These are phyloP conservation scores for Cisticola juncidis DNA, from an alignment of 2,113 vertebrate genomes.

Conservation along the genomic window DNA sequence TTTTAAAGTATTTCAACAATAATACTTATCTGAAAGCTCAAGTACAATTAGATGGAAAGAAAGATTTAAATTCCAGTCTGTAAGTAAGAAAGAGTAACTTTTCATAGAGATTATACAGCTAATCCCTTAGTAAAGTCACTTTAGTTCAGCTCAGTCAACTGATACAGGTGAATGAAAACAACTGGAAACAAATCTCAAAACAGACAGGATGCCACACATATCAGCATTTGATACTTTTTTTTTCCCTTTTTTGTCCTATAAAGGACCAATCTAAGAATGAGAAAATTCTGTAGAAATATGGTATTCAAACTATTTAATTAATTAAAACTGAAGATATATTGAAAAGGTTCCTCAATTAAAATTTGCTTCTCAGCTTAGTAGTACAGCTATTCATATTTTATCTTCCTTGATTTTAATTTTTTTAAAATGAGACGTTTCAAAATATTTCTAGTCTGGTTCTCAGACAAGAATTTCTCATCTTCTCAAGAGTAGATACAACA, in stretches of 20 bases:
- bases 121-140: background rate
- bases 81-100: background rate
- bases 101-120: background rate
- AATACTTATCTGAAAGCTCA: background rate
- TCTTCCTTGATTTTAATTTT: background rate
- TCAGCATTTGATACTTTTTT: background rate
- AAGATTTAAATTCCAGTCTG: background rate
- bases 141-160: background rate
- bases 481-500: background rate
- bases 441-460: background rate
- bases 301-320: background rate
- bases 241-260: background rate
- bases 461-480: background rate
- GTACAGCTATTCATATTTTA: background rate
- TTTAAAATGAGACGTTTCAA: background rate
- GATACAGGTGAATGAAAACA: background rate
- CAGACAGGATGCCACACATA: background rate
- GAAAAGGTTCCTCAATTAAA: background rate
- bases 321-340: background rate
- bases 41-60: background rate
- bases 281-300: background rate
- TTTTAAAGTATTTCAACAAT: background rate
- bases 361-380: background rate
- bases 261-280: background rate
- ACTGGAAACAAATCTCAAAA: background rate